Base-by-base conservation (phyloP, 2,113 vertebrate species). In the Verasper variegatus region DNA sequence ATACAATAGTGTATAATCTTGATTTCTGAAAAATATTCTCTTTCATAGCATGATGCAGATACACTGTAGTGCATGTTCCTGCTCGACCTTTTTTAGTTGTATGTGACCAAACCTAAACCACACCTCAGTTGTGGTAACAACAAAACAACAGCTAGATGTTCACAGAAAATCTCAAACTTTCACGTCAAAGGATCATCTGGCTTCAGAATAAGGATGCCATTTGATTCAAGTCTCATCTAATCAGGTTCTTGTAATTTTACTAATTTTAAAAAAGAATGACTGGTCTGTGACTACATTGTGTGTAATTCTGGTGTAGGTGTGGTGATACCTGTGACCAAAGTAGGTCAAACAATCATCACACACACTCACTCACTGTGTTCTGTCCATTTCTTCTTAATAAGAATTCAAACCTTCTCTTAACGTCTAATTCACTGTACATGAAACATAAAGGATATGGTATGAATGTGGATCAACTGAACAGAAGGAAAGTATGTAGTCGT, bases 261-360 rank as follows among this genome's bases (percentile, higher is more conserved):
- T 74, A 1, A 31, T 31, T 31, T 6, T 31, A 31, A 31, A 31
- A 31, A 31, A 31, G 31, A 31, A 37, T 21, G 8, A 70, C 66
- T 59, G 14, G 18, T 9, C 2, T 35, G 23, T 78, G 70, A 74
- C 70, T 54, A 14, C 52, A 65, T 59, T 15, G 56, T 67, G 37
- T 74, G 67, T 55, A 58, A 71, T 75, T 31, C 45, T 18, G 37
- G 18, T 76, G 52, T 65, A 68, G 49, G 49, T 67, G 55, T 40
- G 15, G 42, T 61, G 15, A 61, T 57, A 80, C 54, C 60, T 54
- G 51, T 24, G 27, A 49, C 45, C 23, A 71, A 42, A 61, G 14
- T 42, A 62, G 51, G 27, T 52, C 42, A 40, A 6, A 49, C 4
- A 49, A n/a, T 64, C 71, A 40, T 58, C 4, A 57, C 31, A 7